These are phyloP conservation scores for Netta rufina DNA, from an alignment of 2,797 vertebrate genomes.

Conservation along the genomic window DNA sequence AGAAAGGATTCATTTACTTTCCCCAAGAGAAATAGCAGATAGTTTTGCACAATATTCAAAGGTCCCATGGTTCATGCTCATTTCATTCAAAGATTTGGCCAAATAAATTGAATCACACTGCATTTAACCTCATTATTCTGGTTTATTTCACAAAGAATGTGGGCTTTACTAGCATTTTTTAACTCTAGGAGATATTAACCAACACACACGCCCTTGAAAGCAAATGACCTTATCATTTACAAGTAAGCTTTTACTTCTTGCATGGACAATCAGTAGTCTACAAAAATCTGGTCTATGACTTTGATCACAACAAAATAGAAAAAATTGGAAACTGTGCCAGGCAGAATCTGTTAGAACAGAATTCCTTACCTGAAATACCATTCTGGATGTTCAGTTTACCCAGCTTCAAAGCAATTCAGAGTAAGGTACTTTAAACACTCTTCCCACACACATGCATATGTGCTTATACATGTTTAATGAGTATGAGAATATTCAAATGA, in stretches of 20 bases:
- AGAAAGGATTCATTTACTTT: neutral
- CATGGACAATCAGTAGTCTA: neutral
- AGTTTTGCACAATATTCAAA: neutral
- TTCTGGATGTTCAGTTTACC: neutral
- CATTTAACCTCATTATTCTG: neutral
- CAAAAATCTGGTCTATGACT: neutral
- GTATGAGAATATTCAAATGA: neutral
- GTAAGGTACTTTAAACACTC: neutral
- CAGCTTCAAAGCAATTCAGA: neutral
- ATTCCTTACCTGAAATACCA: neutral
- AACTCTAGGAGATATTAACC: neutral
- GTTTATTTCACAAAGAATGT: neutral
- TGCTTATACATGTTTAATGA: accelerated
- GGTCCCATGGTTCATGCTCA: neutral
- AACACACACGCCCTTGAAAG: neutral
- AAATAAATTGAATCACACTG: constrained; percentile 3
- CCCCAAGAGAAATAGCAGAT: neutral
- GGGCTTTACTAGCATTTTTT: neutral
- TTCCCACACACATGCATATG: neutral
- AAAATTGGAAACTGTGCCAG: neutral
- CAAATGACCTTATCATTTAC: neutral
- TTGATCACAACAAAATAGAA: neutral
- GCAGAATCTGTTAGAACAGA: neutral
- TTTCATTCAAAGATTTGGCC: neutral
- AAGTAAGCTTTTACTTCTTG: neutral